Evolutionary conservation across 2,113 vertebrate genomes (phyloP), one percentile per base, ranked within the genome.

Genomic region (Muscicapa adusta): DNA sequence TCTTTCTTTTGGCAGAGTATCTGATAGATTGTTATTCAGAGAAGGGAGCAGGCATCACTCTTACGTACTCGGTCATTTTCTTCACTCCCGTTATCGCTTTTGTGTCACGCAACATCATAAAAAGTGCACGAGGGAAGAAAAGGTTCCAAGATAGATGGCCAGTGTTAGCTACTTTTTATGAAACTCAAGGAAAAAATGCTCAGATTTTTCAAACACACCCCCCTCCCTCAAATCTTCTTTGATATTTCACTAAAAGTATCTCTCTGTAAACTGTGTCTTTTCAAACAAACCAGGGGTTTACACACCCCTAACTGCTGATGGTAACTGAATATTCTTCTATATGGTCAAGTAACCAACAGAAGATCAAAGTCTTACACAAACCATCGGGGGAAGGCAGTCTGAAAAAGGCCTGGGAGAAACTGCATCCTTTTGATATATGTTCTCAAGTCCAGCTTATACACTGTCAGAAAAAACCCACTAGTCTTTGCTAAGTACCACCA

Each of bases 11-110:
- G 70, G 73, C 84, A 85, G 56, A 6, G 19, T 58, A 60, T 76
- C 47, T 80, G 79, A 94, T 8, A 89, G 63, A 93, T 12, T 51
- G 87, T 33, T 92, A 71, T 74, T 92, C 68, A 61, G 68, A 81
- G 68, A 80, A 93, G 34, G 73, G 6, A 94, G 28, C 31, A 85
- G 47, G 60, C 60, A 92, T 65, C 81, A n/a, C 61, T 92, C 47
- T 74, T 63, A 67, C 29, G 33, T 29, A 67, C 43, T 81, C 28
- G 60, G 61, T 62, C 88, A 61, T 40, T 84, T 77, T 86, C 60
- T 77, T 88, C 51, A 80, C 61, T 92, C 24, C 22, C 45, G 40
- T 63, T 95, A 89, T 12, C 0, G 3, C 60, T 88, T 90, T 48
- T 90, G 78, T 94, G 85, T 70, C 67, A 90, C 5, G 29, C 28